Evolutionary conservation across 1,140 invertebrate genomes (phyloP).

Genomic region (Vanessa tameamea): DNA sequence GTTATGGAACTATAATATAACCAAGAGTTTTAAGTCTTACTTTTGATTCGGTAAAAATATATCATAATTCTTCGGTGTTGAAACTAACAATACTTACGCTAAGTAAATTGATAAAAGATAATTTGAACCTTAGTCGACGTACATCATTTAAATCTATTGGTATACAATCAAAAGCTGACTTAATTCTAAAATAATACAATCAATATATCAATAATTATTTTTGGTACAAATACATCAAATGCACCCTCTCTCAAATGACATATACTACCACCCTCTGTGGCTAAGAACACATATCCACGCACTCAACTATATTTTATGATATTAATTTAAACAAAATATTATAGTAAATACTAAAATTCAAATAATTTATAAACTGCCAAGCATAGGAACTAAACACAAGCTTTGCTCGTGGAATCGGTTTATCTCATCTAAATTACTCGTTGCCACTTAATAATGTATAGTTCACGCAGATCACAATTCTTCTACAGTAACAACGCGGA

Average conservation of each 20-base stretch:
- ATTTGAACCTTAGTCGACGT: conserved; percentile 30
- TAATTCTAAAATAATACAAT: conserved; percentile 45
- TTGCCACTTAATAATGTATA: conserved; percentile 50
- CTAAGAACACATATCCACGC: conserved; percentile 8
- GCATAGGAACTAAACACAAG: conserved; percentile 79
- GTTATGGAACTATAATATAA: no score
- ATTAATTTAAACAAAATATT: conserved; percentile 7
- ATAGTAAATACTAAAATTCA: conserved; percentile 24
- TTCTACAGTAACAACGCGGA: conserved; percentile 44
- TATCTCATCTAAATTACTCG: conserved; percentile 55
- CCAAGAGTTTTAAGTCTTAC: no score
- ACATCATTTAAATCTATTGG: conserved; percentile 40
- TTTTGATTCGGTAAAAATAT: no score
- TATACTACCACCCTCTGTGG: conserved; percentile 17
- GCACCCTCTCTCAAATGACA: conserved; percentile 11
- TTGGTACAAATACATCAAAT: conserved; percentile 13
- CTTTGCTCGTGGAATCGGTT: conserved; percentile 66
- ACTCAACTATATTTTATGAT: conserved; percentile 11
- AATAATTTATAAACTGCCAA: conserved; percentile 52
- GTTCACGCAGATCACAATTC: conserved; percentile 48
- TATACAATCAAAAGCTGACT: conserved; percentile 47
- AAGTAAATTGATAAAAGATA: conserved; percentile 35
- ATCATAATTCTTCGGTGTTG: no score
- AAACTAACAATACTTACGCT: conserved; percentile 3
- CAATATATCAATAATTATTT: conserved; percentile 35